A percentile compares a stretch with the other conserved stretches of the same genome.
Evolutionary conservation across 2,888 invertebrate species (phyloP).

Genomic region (Andricus curvator): DNA sequence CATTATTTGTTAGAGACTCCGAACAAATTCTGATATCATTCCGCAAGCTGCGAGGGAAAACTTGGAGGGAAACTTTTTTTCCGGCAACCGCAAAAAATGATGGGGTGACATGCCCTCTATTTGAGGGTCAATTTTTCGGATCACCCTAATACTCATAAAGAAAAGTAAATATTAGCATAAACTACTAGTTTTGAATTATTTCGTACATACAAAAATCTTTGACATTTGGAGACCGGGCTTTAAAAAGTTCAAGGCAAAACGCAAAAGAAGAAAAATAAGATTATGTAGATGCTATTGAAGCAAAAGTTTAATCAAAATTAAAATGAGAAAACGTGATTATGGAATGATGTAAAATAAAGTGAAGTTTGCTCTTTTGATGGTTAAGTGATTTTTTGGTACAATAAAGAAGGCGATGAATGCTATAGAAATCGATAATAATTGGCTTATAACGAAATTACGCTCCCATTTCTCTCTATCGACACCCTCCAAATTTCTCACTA

Average conservation of each 20-base stretch:
- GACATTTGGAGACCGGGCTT: not conserved
- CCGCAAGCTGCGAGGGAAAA: no score
- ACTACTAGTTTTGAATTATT: no score
- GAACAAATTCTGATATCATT: no score
- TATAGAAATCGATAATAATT: slow-evolving; percentile 18
- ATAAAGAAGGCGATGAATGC: not conserved
- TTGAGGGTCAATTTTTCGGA: no score
- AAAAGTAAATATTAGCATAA: no score
- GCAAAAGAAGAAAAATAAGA: not conserved
- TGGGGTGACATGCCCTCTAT: no score
- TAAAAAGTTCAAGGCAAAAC: not conserved
- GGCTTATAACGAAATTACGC: not conserved
- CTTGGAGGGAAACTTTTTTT: no score
- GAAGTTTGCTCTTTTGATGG: not conserved
- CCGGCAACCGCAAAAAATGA: no score
- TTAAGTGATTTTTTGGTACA: not conserved
- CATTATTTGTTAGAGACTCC: no score
- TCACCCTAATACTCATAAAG: no score
- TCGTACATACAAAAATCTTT: not conserved
- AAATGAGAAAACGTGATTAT: not conserved
- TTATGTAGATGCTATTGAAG: not conserved
- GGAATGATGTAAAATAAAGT: not conserved
- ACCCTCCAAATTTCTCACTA: slow-evolving; percentile 10
- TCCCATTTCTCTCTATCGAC: slow-evolving; percentile 5
- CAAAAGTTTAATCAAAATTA: not conserved